Conservation (phyloP, 2,797 vertebrate species). For the Phoeniculus purpureus region DNA sequence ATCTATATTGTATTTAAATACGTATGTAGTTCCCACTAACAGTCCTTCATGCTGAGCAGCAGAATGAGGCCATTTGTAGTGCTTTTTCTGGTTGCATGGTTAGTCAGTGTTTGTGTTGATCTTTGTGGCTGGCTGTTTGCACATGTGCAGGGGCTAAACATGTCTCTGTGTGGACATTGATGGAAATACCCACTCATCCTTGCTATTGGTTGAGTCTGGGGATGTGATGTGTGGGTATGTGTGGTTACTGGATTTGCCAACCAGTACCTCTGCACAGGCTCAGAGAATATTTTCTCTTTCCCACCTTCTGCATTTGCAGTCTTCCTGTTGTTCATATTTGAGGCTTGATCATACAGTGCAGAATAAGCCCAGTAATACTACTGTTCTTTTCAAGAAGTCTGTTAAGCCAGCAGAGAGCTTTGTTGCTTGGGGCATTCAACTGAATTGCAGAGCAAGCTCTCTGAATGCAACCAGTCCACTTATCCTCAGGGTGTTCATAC, state of each 20-base stretch:
- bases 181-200: not conserved
- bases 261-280: not conserved
- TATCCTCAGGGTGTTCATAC: no score
- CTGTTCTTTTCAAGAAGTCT: not conserved
- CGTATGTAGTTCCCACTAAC: not conserved
- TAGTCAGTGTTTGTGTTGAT: not conserved
- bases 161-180: not conserved
- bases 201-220: not conserved
- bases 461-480: not conserved
- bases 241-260: not conserved
- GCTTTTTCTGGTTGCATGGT: slow-evolving; percentile 33
- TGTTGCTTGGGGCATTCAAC: not conserved
- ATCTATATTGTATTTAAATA: not conserved
- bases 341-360: not conserved
- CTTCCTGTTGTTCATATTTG: not conserved
- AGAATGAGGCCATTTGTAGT: not conserved
- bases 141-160: not conserved
- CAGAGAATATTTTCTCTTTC: not conserved
- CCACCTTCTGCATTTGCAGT: not conserved
- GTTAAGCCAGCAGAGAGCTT: not conserved
- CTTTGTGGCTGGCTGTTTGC: not conserved
- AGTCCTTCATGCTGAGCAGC: not conserved
- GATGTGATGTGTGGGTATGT: not conserved
- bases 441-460: not conserved
- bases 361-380: not conserved